Base-by-base conservation (phyloP, 2,113 vertebrate genomes). In the Callipepla squamata region DNA sequence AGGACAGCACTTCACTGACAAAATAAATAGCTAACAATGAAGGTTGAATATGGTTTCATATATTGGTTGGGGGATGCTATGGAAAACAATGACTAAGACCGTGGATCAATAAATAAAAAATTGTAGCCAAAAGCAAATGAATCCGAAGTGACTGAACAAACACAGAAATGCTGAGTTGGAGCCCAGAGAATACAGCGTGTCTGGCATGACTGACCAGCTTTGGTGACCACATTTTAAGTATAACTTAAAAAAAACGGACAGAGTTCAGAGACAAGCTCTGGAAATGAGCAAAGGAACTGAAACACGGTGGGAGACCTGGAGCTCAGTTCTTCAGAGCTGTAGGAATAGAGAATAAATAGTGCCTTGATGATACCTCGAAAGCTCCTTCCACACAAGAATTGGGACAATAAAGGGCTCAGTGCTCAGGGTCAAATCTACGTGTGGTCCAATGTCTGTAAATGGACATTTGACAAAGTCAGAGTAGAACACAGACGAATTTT, bases 81-180 rank as follows among this genome's bases (percentile, higher is more conserved):
- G 6, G 30, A 70, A 85, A 88, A 67, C 17, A 77, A 58, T 13
- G 11, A 80, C 25, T 85, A 88, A 80, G 72, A 47, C 30, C 53
- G 80, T 0, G 0, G 1, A 4, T 20, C 19, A 59, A 22, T 79
- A 85, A 69, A 84, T 61, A 65, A 87, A 85, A 82, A 53, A 20
- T 59, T 58, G 55, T 32, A 80, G 30, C 20, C 68, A 58, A 93
- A 85, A 85, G 30, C 17, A 79, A 69, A 73, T 68, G 19, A 82
- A 87, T 28, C 13, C 34, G n/a, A 69, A 83, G 45, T n/a, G 65
- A 59, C 3, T 58, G 42, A 85, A 90, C 0, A 13, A 80, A 58
- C 28, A 85, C 21, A 69, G 38, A 90, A 92, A 66, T 67, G 13
- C 65, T 69, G n/a, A 84, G 50, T 17, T 67, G 36, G 48, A 69